Base-by-base conservation (phyloP, 30 jellyfish, hydroid and myxozoan genomes). In the Aurelia aurita complex sp. Pacific region DNA sequence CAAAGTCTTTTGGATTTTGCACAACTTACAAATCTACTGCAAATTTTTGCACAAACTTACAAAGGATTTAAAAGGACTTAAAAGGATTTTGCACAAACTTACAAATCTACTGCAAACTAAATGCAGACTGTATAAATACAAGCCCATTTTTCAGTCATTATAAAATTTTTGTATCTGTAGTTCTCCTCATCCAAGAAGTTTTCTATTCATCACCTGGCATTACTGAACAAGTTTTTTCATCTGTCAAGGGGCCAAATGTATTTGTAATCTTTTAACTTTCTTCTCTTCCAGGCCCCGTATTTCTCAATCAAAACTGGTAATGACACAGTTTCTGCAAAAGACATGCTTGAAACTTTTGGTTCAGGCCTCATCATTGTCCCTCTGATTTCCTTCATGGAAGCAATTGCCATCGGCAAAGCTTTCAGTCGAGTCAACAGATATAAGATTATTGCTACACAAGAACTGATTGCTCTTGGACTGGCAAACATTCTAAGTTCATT, bases 321-420 rank as follows among this genome's bases (percentile, higher is more conserved):
- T 67, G 60, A 50, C 15, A 86, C 97, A 4, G 80, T 42, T 8
- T 79, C 95, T 4, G 46, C 80, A 14, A 38, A 13, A 1, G 91
- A 80, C 63, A 52, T 77, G 80, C 85, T 91, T 10, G 61, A 75
- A 2, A 59, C 71, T 3, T 81, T 64, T 74, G 89, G 91, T 1
- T 52, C 81, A 55, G 98, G 98, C 32, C 72, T 91, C n/a, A 54
- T 66, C 1, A 85, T 91, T 73, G 88, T 91, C 32, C 98, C 98
- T 2, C 77, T 91, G 15, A 68, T 91, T 42, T 89, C 98, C 10
- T 92, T 92, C 75, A 64, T 92, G 69, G 98, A 92, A 62, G 90
- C 93, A 33, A 87, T 92, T 14, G 98, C 98, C 0, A 88, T 92
- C 60, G 98, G 90, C 29, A 92, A 92, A 68, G 96, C 92, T 10